Evolutionary conservation across 2,888 invertebrate genomes (phyloP), one percentile per base, ranked within the genome.

Genomic region (Synanthedon formicaeformis): DNA sequence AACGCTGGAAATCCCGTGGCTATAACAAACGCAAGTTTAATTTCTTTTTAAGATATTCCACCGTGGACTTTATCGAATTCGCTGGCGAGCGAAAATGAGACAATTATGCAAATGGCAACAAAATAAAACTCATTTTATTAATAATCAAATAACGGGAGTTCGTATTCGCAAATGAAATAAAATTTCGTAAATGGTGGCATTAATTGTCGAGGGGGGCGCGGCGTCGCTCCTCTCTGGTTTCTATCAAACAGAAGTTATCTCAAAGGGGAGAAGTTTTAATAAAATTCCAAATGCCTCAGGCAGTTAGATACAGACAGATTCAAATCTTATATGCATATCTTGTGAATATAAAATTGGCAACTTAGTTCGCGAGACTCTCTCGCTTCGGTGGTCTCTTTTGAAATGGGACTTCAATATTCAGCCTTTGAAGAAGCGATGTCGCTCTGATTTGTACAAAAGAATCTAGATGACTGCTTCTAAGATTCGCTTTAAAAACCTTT

Each of bases 101-200:
- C 82, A 84, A 80, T 83, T 83, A 83, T 83, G 82, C 77, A 83
- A 84, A 85, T 83, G 66, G 66, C 67, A 78, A 78, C 81, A 80
- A 84, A 84, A 84, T 85, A 84, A 82, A 83, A 84, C 78, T 81
- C 80, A 79, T 83, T 84, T 81, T 81, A 82, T 81, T 83, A 83
- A 79, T 84, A 83, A 83, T 81, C 80, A 81, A 85, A 86, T 84
- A 77, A 79, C 74, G 75, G 73, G 77, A 81, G 76, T 79, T 76
- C 75, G 77, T 74, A 76, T 78, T 79, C 67, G 73, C 71, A 70
- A 77, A 78, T 78, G 78, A 81, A 84, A 83, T 85, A 81, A 81
- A 82, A 83, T 82, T 67, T 82, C 69, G 72, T 75, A 80, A 85
- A 85, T 81, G 75, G 73, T 68, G 72, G 75, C 81, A 81, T 84